Percentiles rank a stretch among this genome's conserved stretches.
Conservation (phyloP, 1,140 invertebrate species). For the Megathymus violae region DNA sequence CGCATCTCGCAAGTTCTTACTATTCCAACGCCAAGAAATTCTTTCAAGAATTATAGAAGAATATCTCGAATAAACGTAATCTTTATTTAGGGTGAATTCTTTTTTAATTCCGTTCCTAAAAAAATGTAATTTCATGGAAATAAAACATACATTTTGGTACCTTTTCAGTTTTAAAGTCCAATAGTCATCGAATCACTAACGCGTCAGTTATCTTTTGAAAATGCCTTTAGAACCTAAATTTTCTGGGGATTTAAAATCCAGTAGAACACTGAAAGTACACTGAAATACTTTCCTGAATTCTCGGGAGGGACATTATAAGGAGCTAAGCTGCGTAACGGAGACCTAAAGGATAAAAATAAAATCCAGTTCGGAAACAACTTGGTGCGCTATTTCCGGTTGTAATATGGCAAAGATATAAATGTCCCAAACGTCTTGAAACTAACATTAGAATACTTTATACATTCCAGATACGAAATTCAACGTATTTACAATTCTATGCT, state of each 20-base stretch:
- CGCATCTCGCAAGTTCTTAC: no score
- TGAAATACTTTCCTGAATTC: constrained; percentile 24
- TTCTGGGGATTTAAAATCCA: constrained; percentile 14
- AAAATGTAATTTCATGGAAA: no score
- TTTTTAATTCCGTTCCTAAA: no score
- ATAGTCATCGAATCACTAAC: no score
- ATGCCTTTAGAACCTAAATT: no score
- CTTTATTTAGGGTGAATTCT: no score
- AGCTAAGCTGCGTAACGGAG: constrained; percentile 19
- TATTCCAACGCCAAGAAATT: no score
- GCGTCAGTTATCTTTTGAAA: constrained; percentile 13
- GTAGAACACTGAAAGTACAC: constrained; percentile 11
- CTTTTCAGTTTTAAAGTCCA: no score
- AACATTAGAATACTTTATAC: constrained; percentile 29
- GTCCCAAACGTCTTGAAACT: constrained; percentile 24
- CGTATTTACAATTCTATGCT: constrained; percentile 1
- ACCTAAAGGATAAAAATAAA: constrained; percentile 20
- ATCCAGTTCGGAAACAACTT: constrained; percentile 27
- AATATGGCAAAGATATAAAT: constrained; percentile 33
- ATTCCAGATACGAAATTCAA: not conserved
- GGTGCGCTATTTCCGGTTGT: constrained; percentile 13
- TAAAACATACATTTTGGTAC: no score
- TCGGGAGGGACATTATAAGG: constrained; percentile 26
- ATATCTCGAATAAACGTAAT: no score
- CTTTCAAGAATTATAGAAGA: no score